phyloP scores from a whole-genome alignment of 2,113 vertebrate genomes.

The Terrapene triunguis region DNA sequence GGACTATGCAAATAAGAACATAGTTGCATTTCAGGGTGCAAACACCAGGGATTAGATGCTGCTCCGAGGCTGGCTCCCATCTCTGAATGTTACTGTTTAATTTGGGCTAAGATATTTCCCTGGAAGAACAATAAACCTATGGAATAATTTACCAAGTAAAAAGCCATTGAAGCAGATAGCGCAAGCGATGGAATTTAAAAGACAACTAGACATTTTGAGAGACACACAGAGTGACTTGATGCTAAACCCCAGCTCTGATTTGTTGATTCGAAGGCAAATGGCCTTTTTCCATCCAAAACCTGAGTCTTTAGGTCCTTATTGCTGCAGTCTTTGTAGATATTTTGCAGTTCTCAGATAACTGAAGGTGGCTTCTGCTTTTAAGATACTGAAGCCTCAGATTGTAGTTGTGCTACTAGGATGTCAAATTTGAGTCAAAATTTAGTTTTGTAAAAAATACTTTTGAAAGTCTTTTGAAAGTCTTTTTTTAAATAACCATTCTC shows the following conservation, averaged over 20 bases:
- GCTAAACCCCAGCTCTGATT: no score
- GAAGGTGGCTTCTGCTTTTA: background rate
- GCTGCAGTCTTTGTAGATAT: background rate
- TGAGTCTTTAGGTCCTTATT: background rate
- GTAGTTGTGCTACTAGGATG: background rate
- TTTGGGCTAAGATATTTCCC: background rate
- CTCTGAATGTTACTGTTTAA: background rate
- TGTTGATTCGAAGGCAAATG: background rate
- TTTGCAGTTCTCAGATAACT: background rate
- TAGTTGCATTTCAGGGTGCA: background rate
- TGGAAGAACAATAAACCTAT: background rate
- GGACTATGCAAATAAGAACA: background rate
- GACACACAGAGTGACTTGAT: background rate
- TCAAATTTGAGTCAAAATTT: background rate
- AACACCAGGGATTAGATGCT: background rate
- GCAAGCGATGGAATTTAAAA: constrained; percentile 23
- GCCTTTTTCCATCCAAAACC: background rate
- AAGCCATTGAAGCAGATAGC: constrained; percentile 36
- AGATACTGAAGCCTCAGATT: background rate
- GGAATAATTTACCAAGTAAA: background rate
- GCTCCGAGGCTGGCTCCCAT: background rate
- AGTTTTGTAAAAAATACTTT: background rate
- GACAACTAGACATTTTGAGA: constrained; percentile 17
- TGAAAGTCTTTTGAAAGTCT: no score
- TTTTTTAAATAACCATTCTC: background rate